phyloP scores from a whole-genome alignment of 2,888 invertebrate genomes.

The Zele albiditarsus region DNA sequence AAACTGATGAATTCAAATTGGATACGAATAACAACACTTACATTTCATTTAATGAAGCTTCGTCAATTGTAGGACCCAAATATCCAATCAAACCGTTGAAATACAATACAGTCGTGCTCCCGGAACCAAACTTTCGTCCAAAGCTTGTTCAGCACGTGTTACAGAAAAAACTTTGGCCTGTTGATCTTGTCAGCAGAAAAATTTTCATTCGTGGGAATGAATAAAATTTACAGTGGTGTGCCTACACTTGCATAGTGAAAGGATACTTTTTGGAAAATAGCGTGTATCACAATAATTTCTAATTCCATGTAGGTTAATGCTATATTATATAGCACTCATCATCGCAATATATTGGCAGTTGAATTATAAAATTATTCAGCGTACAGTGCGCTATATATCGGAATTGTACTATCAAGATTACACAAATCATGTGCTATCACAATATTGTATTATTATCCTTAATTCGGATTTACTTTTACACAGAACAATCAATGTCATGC shows the following conservation, averaged over 20 bases:
- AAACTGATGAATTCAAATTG: neutral
- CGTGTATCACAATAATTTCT: too few relatives aligned
- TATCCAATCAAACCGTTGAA: constrained; percentile 29
- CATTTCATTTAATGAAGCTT: constrained; percentile 28
- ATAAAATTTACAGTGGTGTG: neutral
- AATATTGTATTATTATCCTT: too few relatives aligned
- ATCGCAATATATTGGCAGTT: neutral
- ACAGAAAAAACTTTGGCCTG: constrained; percentile 22
- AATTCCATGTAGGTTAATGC: too few relatives aligned
- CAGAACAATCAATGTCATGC: neutral
- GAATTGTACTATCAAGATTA: too few relatives aligned
- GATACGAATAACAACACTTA: neutral
- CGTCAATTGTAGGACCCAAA: neutral
- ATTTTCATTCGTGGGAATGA: neutral
- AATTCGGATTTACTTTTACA: neutral
- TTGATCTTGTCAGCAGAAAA: constrained; percentile 38
- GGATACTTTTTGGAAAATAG: too few relatives aligned
- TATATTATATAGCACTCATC: neutral
- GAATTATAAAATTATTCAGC: neutral
- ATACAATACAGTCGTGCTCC: constrained; percentile 20
- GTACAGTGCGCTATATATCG: neutral
- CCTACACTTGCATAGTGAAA: too few relatives aligned
- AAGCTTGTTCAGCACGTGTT: constrained; percentile 25
- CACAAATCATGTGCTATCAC: too few relatives aligned
- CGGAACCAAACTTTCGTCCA: constrained; percentile 15